Base-by-base conservation (phyloP, 2,797 vertebrate species). In the Selene dorsalis region DNA sequence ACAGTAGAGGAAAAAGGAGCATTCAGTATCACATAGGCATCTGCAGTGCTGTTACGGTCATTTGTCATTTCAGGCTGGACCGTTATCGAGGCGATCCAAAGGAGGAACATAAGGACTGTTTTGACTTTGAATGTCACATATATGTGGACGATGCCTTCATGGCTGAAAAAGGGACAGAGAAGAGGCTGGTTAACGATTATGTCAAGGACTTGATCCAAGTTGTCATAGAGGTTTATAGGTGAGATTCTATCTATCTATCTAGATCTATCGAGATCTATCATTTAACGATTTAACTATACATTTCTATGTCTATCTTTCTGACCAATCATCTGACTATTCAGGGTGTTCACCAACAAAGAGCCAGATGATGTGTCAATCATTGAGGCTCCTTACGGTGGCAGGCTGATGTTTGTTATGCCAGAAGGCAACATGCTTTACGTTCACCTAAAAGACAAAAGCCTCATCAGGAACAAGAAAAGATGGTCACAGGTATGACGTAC, bases 381-480 rank as follows among this genome's bases (percentile, higher is more conserved):
- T 47, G 91, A 94, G 60, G 88, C 94, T 13, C 95, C 95, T 5
- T 96, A 95, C 8, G 95, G 95, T 5, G 95, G 95, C 41, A 93
- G 95, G 66, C 82, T 96, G 63, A 87, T 90, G 76, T 94, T 94
- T 74, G 90, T 94, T 7, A 84, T 96, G 90, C 95, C 95, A 48
- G 93, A 95, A 35, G 95, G 95, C 71, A 96, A 96, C 84, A 94
- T 94, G 93, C 85, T 96, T 6, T 94, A 90, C 69, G 1, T 96
- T 79, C 95, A 96, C 81, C 86, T 96, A 0, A 96, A 96, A 87
- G 95, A 96, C 86, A 96, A 96, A 80, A 0, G 0, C 11, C 87
- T 85, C 41, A 96, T 96, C 81, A 91, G 94, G 62, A 93, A 96
- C 90, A 96, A 96, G 86, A 96, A 96, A 79, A 92, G 95, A 86